Conservation (phyloP, 2,888 invertebrate species). For the Seira musarum region DNA sequence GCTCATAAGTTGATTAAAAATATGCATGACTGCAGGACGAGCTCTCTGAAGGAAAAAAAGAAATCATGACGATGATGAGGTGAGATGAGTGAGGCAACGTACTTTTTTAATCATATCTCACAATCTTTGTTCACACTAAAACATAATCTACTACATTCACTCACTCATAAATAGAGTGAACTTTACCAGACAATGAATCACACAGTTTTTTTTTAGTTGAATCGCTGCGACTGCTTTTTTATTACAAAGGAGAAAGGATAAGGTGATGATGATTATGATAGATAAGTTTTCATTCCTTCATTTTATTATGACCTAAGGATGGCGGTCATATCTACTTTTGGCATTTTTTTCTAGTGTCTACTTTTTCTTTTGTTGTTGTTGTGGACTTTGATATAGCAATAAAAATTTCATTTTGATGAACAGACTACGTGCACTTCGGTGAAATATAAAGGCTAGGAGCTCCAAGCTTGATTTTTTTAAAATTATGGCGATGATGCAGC, state of each 20-base stretch:
- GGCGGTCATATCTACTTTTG: constrained; percentile 17
- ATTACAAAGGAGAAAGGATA: neutral
- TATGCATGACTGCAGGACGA: neutral
- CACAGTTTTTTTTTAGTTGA: neutral
- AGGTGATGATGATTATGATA: constrained; percentile 23
- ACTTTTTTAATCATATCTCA: constrained; percentile 12
- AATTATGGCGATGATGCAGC: neutral
- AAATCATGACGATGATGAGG: neutral
- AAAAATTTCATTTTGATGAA: neutral
- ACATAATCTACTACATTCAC: neutral
- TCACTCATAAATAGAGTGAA: neutral
- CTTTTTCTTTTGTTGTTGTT: constrained; percentile 7
- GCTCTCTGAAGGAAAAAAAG: neutral
- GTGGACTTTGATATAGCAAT: constrained; percentile 3
- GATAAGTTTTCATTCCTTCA: neutral
- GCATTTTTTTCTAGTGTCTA: neutral
- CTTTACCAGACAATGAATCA: constrained; percentile 10
- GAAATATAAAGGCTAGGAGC: neutral
- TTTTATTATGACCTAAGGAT: constrained; percentile 28
- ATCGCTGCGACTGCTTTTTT: constrained; percentile 3
- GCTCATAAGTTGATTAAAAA: constrained; percentile 13
- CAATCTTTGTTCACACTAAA: constrained; percentile 10
- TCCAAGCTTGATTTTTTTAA: neutral
- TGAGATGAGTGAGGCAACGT: neutral
- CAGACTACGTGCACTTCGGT: neutral